These are phyloP conservation scores for Daboia siamensis DNA, from an alignment of 2,113 vertebrate genomes.

Conservation along the genomic window DNA sequence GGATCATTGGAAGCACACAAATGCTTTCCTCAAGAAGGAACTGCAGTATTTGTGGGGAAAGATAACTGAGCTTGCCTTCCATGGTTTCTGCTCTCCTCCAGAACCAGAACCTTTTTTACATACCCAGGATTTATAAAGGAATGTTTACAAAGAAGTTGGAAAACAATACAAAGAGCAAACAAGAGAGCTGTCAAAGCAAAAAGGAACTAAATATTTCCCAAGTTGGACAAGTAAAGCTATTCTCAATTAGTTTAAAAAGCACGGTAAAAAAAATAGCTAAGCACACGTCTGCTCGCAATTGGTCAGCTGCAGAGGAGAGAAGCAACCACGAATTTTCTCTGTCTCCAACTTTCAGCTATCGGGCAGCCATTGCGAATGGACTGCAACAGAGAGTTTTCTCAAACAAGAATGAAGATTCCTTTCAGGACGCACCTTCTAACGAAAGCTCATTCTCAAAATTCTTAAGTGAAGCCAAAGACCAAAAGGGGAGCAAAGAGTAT, in stretches of 20 bases:
- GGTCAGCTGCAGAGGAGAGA: constrained; percentile 84
- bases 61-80: constrained; percentile 73
- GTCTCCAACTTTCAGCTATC: constrained; percentile 96
- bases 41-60: constrained; percentile 54
- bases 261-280: constrained; percentile 91
- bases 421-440: constrained; percentile 84
- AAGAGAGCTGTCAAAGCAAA: constrained; percentile 82
- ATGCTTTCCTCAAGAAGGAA: background rate
- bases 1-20: background rate
- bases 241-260: constrained; percentile 89
- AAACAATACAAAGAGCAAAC: constrained; percentile 87
- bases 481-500: constrained; percentile 74
- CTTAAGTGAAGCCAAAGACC: constrained; percentile 81
- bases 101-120: constrained; percentile 83
- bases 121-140: constrained; percentile 98
- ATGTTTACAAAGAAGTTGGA: constrained; percentile 99
- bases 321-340: constrained; percentile 85
- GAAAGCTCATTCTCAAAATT: constrained; percentile 87
- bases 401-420: constrained; percentile 78
- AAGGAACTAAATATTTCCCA: constrained; percentile 80
- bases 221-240: constrained; percentile 73
- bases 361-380: constrained; percentile 96
- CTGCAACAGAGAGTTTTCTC: constrained; percentile 78
- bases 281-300: constrained; percentile 86
- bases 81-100: constrained; percentile 93